Base-by-base conservation (phyloP, 2,888 invertebrate genomes). In the Pterostichus madidus region DNA sequence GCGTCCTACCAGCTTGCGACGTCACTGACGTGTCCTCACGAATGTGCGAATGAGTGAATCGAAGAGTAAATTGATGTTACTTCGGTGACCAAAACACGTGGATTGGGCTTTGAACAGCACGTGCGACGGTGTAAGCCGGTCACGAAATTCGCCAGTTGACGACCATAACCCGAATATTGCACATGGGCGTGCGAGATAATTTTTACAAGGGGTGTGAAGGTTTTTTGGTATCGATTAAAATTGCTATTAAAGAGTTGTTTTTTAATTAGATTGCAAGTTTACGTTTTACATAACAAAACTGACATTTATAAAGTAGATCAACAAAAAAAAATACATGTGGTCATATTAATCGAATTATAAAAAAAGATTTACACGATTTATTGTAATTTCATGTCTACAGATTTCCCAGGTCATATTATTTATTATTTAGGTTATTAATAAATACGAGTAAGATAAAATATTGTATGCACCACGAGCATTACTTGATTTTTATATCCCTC, bases 141-240 rank as follows among this genome's bases (percentile, higher is more conserved):
- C 61, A 68, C 64, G 53, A 68, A 80, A 68, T 80, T 80, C 68
- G 80, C 52, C 68, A 80, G 64, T 49, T 52, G 64, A 68, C 32
- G 80, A 13, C 80, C 80, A 71, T 80, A 68, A 80, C 80, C 80
- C 80, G 80, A 68, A 68, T 80, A 80, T 68, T n/a, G 24, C 32
- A 5, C 52, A 75, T 49, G 52, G 32, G 32, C 75, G 75, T 64
- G 31, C 49, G 31, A 6, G 10, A 8, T 8, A 3, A 52, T 24
- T 75, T 52, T 75, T 11, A 13, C 7, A 31, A 2, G 46, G 52
- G 52, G 32, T 5, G 13, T 24, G 24, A 24, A 24, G 24, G 24
- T 24, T 24, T 24, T 24, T 24, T 24, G 31, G 59, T 35, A 68
- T 39, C 15, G 39, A 39, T 68, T 11, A 39, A 13, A 39, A 44